These are phyloP conservation scores for Neopelma chrysocephalum DNA, from an alignment of 2,797 vertebrate species.

Conservation along the genomic window DNA sequence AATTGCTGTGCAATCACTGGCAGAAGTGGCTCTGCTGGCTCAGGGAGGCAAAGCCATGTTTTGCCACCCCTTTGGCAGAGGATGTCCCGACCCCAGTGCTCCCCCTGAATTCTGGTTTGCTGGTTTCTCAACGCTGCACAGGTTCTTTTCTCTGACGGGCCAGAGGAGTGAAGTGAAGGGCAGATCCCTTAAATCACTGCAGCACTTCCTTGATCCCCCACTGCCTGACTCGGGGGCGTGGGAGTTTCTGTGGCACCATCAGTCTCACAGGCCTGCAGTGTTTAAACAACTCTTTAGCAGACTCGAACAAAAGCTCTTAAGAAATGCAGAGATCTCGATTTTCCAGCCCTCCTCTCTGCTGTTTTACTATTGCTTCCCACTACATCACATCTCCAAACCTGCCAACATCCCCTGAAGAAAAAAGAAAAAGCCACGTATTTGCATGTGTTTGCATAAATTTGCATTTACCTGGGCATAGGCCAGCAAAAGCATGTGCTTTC, in stretches of 20 bases:
- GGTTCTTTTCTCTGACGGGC: not conserved
- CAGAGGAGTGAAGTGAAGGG: not conserved
- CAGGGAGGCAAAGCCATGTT: not conserved
- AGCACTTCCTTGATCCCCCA: not conserved
- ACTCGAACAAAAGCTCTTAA: not conserved
- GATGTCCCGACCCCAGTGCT: not conserved
- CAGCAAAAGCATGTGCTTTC: not conserved
- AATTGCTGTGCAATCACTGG: slow-evolving; percentile 61
- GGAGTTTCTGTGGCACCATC: not conserved
- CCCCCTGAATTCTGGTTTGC: fast-evolving
- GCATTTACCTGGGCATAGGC: not conserved
- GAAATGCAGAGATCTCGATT: not conserved
- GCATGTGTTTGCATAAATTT: slow-evolving; percentile 66
- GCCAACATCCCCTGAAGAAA: not conserved
- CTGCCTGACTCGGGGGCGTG: not conserved
- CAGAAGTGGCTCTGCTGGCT: not conserved
- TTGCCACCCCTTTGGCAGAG: not conserved
- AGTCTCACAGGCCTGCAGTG: not conserved
- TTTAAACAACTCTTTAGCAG: not conserved
- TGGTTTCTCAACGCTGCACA: not conserved
- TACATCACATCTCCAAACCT: not conserved
- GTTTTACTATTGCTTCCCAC: not conserved
- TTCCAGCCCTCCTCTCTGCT: slow-evolving; percentile 4
- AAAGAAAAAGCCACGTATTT: not conserved
- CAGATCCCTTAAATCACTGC: not conserved